Percentiles rank a stretch among this genome's conserved stretches.
These are phyloP conservation scores for Marcusenius ussheri DNA, from an alignment of 2,113 vertebrate species.

Conservation along the genomic window DNA sequence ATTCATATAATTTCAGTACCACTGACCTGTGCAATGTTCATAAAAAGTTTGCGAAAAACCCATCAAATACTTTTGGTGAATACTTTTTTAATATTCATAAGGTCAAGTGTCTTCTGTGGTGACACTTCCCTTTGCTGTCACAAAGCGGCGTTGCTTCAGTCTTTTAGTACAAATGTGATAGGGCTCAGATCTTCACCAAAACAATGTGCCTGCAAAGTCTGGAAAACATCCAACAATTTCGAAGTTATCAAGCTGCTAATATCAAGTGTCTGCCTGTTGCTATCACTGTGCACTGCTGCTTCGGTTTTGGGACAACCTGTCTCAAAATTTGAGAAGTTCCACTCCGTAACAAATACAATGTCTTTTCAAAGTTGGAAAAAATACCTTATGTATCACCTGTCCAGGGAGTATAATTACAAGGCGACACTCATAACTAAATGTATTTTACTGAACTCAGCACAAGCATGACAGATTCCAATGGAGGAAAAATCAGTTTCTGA, in stretches of 20 bases:
- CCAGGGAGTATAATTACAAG: not conserved
- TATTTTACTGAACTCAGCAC: not conserved
- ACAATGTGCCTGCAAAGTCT: not conserved
- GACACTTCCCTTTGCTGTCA: not conserved
- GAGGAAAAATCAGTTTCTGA: not conserved
- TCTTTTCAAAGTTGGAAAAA: not conserved
- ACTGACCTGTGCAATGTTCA: not conserved
- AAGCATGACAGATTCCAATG: not conserved
- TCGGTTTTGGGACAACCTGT: not conserved
- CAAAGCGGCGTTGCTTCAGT: not conserved
- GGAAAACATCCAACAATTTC: not conserved
- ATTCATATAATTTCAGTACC: not conserved
- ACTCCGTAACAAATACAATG: not conserved
- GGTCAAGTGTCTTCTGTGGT: not conserved
- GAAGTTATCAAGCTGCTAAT: not conserved
- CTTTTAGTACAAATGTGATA: not conserved
- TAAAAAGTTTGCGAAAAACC: not conserved
- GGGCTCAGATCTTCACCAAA: not conserved
- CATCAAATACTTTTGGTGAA: not conserved
- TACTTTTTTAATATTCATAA: not conserved
- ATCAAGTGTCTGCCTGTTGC: not conserved
- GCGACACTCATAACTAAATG: not conserved
- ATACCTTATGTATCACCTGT: not conserved
- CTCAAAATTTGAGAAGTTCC: not conserved
- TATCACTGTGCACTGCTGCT: not conserved